Percentiles rank a stretch among this genome's conserved stretches.
Evolutionary conservation across 37 sponge, comb jelly and placozoan species (phyloP).

Genomic region (Axinella damicornis): DNA sequence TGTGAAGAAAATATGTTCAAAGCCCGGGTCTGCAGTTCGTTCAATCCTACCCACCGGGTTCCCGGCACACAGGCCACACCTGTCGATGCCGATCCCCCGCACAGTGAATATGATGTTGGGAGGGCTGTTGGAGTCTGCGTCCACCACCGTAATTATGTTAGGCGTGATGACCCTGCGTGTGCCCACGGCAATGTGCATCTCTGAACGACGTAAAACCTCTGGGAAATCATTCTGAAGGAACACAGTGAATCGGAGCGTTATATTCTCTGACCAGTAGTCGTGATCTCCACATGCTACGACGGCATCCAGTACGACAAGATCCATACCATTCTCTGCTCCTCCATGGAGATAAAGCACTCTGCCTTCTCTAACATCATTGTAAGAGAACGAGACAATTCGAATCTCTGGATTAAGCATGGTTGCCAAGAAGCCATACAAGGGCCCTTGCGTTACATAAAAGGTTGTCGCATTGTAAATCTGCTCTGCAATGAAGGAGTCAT

Average conservation of each 20-base stretch:
- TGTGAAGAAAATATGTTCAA: constrained; percentile 6
- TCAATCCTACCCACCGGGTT: not conserved
- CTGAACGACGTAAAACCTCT: not conserved
- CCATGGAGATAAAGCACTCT: constrained; percentile 2
- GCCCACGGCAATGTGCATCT: constrained; percentile 39
- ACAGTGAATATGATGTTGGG: not conserved
- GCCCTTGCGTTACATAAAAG: not conserved
- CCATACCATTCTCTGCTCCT: constrained; percentile 2
- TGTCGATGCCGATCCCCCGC: not conserved
- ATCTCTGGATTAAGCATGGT: not conserved
- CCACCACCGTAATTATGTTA: constrained; percentile 29
- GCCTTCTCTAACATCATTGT: not conserved
- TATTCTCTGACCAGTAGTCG: not conserved
- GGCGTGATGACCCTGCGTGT: constrained; percentile 37
- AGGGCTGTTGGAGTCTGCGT: constrained; percentile 3
- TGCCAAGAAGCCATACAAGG: not conserved
- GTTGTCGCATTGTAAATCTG: not conserved
- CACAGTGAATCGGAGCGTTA: not conserved
- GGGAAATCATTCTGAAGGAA: not conserved
- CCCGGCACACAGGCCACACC: not conserved
- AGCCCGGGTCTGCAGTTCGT: not conserved
- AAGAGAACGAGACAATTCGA: not conserved
- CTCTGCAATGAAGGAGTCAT: too few species aligned
- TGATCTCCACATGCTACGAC: not conserved
- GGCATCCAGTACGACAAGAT: not conserved